Conservation (phyloP, 1,140 invertebrate species). For the Pseudomyrmex dendroicus region DNA sequence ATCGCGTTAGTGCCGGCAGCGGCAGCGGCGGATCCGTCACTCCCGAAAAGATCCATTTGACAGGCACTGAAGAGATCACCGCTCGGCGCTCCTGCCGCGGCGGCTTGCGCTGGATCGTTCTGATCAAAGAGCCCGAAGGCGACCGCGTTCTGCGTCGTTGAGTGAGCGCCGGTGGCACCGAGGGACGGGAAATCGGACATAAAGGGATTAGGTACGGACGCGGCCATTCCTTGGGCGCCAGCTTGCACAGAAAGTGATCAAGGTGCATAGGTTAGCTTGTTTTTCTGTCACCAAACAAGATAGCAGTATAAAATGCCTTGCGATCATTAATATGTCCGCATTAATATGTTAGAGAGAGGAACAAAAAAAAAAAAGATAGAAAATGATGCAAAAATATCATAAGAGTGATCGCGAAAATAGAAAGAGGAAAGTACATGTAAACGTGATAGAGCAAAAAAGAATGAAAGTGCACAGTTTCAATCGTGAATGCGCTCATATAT, state of each 20-base stretch:
- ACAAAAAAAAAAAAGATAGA: neutral
- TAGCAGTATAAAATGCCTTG: slow-evolving; percentile 21
- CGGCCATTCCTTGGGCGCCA: slow-evolving; percentile 86
- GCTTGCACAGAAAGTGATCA: slow-evolving; percentile 87
- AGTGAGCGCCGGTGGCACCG: slow-evolving; percentile 68
- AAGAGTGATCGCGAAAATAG: slow-evolving; percentile 55
- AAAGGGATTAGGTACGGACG: slow-evolving; percentile 86
- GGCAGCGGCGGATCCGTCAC: slow-evolving; percentile 70
- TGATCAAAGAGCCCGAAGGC: slow-evolving; percentile 70
- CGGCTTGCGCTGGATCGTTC: slow-evolving; percentile 65
- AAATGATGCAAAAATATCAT: slow-evolving; percentile 65
- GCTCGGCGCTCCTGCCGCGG: slow-evolving; percentile 5
- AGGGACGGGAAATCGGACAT: slow-evolving; percentile 84
- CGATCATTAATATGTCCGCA: slow-evolving; percentile 22
- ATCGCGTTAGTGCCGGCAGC: slow-evolving; percentile 71
- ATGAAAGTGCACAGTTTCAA: slow-evolving; percentile 36
- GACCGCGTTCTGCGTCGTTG: slow-evolving; percentile 60
- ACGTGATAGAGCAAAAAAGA: slow-evolving; percentile 28
- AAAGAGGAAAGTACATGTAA: slow-evolving; percentile 55
- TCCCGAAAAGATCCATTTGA: slow-evolving; percentile 83
- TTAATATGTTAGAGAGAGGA: slow-evolving; percentile 28
- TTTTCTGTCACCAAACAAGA: neutral
- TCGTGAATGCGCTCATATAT: slow-evolving; percentile 33
- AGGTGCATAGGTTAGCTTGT: slow-evolving; percentile 75
- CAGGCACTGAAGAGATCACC: slow-evolving; percentile 84